Evolutionary conservation across 2,113 vertebrate species (phyloP).

Genomic region (Mola mola): DNA sequence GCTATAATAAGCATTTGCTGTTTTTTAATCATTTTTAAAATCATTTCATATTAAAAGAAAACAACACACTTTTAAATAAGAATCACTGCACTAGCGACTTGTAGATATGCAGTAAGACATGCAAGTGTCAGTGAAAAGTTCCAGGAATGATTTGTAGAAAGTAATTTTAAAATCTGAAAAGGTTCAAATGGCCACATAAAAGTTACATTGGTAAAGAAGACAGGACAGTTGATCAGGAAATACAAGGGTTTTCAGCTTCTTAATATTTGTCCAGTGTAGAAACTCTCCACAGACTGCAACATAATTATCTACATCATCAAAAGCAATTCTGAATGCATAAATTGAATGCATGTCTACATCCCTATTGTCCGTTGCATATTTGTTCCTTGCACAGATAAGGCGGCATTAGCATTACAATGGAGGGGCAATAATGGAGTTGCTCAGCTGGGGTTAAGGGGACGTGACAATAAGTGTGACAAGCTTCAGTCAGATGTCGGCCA

Average conservation of each 20-base stretch:
- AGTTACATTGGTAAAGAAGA: conserved; percentile 12
- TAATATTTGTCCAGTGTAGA: conserved; percentile 40
- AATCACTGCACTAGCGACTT: too few species aligned
- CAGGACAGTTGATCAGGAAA: conserved; percentile 29
- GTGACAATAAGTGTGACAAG: conserved; percentile 71
- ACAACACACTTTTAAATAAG: too few species aligned
- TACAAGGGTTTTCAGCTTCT: conserved; percentile 30
- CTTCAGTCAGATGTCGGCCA: conserved; percentile 49
- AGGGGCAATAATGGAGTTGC: conserved; percentile 71
- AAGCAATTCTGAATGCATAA: conserved; percentile 77
- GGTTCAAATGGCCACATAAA: background rate
- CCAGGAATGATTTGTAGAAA: too few species aligned
- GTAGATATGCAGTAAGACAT: too few species aligned
- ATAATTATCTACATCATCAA: conserved; percentile 82
- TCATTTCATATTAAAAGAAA: too few species aligned
- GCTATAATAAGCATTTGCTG: too few species aligned
- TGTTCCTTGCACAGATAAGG: conserved; percentile 76
- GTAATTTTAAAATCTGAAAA: too few species aligned
- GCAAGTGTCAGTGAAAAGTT: too few species aligned
- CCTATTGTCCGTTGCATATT: conserved; percentile 76
- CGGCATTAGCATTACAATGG: conserved; percentile 80
- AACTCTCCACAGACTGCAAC: conserved; percentile 62
- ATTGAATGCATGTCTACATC: conserved; percentile 74
- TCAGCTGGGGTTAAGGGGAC: conserved; percentile 74
- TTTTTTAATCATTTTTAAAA: too few species aligned